Conservation (phyloP, 1,140 invertebrate species). For the Paracyclopina nana region DNA sequence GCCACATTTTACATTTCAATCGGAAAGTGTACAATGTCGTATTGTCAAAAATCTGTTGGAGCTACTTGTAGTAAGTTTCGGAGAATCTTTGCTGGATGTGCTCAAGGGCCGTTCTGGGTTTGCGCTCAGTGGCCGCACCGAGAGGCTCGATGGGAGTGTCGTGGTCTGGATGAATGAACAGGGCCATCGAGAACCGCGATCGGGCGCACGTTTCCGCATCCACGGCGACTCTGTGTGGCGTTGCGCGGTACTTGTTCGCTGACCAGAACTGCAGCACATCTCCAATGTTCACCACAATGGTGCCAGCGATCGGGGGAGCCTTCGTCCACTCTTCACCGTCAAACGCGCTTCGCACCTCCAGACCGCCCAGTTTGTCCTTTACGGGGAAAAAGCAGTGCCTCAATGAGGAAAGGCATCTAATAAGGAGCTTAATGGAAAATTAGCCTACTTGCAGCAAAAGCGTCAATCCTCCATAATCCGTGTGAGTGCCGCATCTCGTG, state of each 20-base stretch:
- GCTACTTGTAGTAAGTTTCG: not conserved
- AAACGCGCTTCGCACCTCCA: constrained; percentile 25
- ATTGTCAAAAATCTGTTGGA: no score
- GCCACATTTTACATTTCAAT: no score
- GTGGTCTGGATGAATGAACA: constrained; percentile 12
- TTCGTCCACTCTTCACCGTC: constrained; percentile 47
- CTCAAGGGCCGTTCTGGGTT: not conserved
- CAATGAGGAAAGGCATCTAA: no score
- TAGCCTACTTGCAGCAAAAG: no score
- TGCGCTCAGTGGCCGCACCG: not conserved
- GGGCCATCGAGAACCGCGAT: not conserved
- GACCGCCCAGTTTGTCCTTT: constrained; percentile 18
- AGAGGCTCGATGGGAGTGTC: not conserved
- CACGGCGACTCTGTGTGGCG: constrained; percentile 23
- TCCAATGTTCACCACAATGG: constrained; percentile 53
- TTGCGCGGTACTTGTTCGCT: constrained; percentile 40
- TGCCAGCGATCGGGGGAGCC: constrained; percentile 51
- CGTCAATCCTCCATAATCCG: no score
- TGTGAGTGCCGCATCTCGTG: no score
- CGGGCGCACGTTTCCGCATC: not conserved
- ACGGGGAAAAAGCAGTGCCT: no score
- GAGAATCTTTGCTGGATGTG: not conserved
- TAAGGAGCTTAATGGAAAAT: no score
- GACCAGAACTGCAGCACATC: constrained; percentile 56
- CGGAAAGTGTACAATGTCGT: no score